Conservation (phyloP, 2,113 vertebrate genomes). For the Crotalus tigris region DNA sequence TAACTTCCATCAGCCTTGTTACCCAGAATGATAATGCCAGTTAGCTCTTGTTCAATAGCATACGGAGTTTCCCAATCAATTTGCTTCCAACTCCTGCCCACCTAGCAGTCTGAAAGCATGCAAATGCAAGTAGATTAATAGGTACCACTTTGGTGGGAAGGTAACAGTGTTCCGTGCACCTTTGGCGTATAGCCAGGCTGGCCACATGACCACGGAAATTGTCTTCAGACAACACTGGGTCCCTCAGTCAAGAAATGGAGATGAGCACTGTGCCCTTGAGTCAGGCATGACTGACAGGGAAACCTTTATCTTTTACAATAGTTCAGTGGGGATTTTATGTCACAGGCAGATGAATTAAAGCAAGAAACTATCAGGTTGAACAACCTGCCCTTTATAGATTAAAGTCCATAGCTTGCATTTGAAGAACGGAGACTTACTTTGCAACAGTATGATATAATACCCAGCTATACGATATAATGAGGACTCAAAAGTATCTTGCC, state of each 20-base stretch:
- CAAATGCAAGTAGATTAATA: neutral
- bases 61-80: neutral
- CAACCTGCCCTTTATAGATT: neutral
- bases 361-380: neutral
- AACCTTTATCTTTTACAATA: neutral
- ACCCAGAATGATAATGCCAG: neutral
- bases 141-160: neutral
- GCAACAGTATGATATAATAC: neutral
- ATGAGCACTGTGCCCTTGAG: neutral
- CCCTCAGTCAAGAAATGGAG: neutral
- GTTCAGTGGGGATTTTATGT: neutral
- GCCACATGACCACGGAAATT: neutral
- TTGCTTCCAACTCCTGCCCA: neutral
- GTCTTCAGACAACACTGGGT: neutral
- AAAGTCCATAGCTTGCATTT: neutral
- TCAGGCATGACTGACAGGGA: neutral
- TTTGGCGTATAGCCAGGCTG: neutral
- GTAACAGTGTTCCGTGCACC: neutral
- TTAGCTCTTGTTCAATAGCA: no score
- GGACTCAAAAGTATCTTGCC: neutral
- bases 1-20: neutral
- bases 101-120: neutral
- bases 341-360: neutral
- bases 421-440: no score
- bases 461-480: neutral